A percentile compares a stretch with the other conserved stretches of the same genome.
phyloP scores from a whole-genome alignment of 1,140 invertebrate genomes.

The Neodiprion pinetum region DNA sequence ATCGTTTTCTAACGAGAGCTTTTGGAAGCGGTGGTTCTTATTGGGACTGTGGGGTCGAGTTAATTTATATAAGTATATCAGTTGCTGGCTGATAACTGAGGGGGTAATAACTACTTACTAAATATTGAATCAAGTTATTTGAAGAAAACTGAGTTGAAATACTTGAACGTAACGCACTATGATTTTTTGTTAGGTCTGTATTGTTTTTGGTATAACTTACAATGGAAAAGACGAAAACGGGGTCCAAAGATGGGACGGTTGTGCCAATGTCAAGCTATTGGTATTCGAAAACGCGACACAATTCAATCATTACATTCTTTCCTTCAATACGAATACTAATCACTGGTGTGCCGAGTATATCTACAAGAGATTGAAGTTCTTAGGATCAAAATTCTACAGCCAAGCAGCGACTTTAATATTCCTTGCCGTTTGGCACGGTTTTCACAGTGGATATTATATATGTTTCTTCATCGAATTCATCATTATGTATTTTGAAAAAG shows the following conservation, averaged over 20 bases:
- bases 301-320: constrained; percentile 84
- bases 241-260: constrained; percentile 80
- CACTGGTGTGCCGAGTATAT: constrained; percentile 90
- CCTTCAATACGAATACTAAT: constrained; percentile 95
- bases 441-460: constrained; percentile 89
- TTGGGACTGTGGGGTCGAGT: constrained; percentile 86
- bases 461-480: constrained; percentile 92
- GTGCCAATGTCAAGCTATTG: constrained; percentile 81
- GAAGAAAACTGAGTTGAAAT: constrained; percentile 11
- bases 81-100: constrained; percentile 90
- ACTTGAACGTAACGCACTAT: background rate
- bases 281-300: constrained; percentile 80
- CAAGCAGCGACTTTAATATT: constrained; percentile 84
- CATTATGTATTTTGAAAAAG: constrained; percentile 86
- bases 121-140: constrained; percentile 24
- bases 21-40: constrained; percentile 71
- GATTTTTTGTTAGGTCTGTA: constrained; percentile 62
- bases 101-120: constrained; percentile 68
- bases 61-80: constrained; percentile 88
- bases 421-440: constrained; percentile 93
- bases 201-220: constrained; percentile 78
- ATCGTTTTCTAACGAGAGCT: constrained; percentile 67
- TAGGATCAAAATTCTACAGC: constrained; percentile 85
- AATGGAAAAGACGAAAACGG: constrained; percentile 74
- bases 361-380: constrained; percentile 90